Conservation (phyloP, 2,888 invertebrate genomes). For the Panzeria rudis region DNA sequence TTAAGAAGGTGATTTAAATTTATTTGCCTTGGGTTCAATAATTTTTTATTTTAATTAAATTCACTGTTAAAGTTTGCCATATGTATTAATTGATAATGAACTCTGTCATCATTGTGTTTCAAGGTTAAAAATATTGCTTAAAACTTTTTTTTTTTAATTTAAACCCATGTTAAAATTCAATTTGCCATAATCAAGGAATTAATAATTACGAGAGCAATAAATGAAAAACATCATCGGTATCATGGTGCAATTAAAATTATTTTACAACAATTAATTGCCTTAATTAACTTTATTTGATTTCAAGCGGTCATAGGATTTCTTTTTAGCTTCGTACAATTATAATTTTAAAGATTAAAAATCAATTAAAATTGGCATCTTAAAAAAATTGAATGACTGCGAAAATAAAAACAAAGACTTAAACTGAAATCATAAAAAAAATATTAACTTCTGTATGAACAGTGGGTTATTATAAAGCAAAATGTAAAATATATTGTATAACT, state of each 20-base stretch:
- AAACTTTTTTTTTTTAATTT: constrained; percentile 29
- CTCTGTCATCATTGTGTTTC: constrained; percentile 50
- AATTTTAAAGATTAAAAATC: constrained; percentile 80
- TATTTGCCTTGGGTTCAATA: no score
- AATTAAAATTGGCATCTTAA: constrained; percentile 81
- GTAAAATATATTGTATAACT: no score
- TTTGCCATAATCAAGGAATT: constrained; percentile 11
- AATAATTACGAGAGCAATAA: constrained; percentile 20
- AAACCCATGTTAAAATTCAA: constrained; percentile 1
- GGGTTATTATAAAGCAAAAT: no score
- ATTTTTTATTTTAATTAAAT: background rate
- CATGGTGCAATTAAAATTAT: constrained; percentile 65
- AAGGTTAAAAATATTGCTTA: constrained; percentile 48
- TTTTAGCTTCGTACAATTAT: constrained; percentile 31
- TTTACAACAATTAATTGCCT: constrained; percentile 71
- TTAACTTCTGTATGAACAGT: constrained; percentile 40
- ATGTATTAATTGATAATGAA: constrained; percentile 46
- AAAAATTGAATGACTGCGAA: constrained; percentile 38
- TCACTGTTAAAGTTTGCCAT: background rate
- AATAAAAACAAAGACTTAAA: constrained; percentile 12
- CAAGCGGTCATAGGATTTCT: constrained; percentile 53
- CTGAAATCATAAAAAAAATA: constrained; percentile 56
- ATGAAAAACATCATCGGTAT: constrained; percentile 38
- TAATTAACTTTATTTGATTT: constrained; percentile 72
- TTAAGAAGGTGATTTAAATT: background rate